Evolutionary conservation across 2,888 invertebrate genomes (phyloP).

Genomic region (Cantharis nigra): DNA sequence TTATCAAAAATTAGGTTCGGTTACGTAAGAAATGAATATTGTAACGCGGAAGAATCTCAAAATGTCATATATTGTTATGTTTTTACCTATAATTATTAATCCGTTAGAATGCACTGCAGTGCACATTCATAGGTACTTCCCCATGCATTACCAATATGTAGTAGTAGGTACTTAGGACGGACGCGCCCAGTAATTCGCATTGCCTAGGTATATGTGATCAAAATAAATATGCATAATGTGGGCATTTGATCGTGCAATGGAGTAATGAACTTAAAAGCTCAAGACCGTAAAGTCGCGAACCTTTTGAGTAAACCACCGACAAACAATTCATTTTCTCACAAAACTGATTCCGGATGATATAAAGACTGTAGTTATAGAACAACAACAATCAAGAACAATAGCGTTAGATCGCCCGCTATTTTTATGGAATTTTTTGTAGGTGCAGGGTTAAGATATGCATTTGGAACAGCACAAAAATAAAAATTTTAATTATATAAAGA

Average conservation of each 20-base stretch:
- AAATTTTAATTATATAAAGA: too few relatives aligned
- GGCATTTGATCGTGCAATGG: not conserved
- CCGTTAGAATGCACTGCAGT: not conserved
- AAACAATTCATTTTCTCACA: too few relatives aligned
- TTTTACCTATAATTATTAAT: not conserved
- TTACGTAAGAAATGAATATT: not conserved
- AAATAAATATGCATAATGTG: not conserved
- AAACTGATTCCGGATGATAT: too few relatives aligned
- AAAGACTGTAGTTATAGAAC: too few relatives aligned
- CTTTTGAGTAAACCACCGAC: too few relatives aligned
- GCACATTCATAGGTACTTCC: not conserved
- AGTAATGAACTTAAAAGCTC: not conserved
- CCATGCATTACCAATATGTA: not conserved
- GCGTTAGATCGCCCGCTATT: too few relatives aligned
- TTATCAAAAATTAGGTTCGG: not conserved
- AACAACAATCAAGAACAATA: too few relatives aligned
- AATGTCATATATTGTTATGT: not conserved
- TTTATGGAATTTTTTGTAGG: too few relatives aligned
- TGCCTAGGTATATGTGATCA: not conserved
- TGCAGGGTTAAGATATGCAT: too few relatives aligned
- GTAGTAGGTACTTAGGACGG: not conserved
- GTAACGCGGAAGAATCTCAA: not conserved
- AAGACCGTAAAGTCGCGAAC: too few relatives aligned
- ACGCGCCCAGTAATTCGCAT: not conserved
- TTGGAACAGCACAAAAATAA: too few relatives aligned